Percentiles rank a stretch among this genome's conserved stretches.
Conservation (phyloP, 1,140 invertebrate genomes). For the Meloidogyne chitwoodi region DNA sequence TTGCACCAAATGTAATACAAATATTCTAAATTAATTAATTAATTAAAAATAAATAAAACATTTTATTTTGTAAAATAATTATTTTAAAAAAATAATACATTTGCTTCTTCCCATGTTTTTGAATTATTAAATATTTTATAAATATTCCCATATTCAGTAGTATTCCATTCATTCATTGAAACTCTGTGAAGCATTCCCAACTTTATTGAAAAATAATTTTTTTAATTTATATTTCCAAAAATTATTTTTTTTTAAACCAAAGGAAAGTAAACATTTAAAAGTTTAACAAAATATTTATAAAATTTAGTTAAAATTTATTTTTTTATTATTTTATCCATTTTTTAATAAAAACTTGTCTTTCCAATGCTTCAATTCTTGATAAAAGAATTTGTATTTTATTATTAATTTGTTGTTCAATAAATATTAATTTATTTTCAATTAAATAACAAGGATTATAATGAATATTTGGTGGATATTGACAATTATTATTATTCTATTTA, state of each 20-base stretch:
- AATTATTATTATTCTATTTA: background rate
- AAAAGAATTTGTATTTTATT: background rate
- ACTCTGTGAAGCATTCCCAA: background rate
- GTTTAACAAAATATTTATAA: no score
- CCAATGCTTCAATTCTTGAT: background rate
- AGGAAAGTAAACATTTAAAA: no score
- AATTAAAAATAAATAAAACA: background rate
- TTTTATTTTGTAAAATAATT: background rate
- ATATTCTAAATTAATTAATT: conserved; percentile 4
- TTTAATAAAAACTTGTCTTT: background rate
- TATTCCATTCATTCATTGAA: conserved; percentile 22
- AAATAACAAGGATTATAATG: background rate
- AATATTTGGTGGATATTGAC: background rate
- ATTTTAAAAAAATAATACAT: background rate
- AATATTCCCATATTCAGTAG: conserved; percentile 18
- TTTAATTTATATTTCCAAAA: background rate
- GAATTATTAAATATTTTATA: conserved; percentile 31
- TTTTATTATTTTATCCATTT: background rate
- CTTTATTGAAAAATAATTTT: background rate
- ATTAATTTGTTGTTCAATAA: background rate
- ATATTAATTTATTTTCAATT: background rate
- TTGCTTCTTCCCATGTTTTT: conserved; percentile 31
- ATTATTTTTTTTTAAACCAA: no score
- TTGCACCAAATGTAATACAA: conserved; percentile 20
- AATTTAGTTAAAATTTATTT: no score